Conservation (phyloP, 2,113 vertebrate genomes). For the Gyps fulvus region DNA sequence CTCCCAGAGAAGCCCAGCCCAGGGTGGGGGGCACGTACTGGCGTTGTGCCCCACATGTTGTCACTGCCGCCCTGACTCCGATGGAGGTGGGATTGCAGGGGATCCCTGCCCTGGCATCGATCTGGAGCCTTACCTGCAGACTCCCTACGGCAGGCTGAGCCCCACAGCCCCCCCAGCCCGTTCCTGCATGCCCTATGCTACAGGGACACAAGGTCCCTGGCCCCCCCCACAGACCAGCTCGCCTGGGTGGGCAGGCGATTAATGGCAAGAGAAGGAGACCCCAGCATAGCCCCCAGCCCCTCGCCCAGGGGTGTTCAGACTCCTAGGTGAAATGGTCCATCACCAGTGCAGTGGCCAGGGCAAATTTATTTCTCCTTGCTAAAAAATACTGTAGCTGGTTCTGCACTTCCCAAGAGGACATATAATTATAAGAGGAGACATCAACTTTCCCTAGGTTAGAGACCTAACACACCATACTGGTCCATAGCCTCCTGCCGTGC, state of each 20-base stretch:
- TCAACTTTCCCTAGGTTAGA: neutral
- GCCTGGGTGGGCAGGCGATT: neutral
- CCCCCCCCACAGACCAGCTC: neutral
- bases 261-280: neutral
- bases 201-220: neutral
- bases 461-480: neutral
- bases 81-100: accelerated
- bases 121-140: neutral
- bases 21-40: neutral
- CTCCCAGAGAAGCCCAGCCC: too few relatives aligned
- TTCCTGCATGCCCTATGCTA: neutral
- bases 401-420: neutral
- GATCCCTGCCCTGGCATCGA: accelerated
- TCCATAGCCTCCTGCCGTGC: neutral
- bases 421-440: neutral
- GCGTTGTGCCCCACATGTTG: accelerated
- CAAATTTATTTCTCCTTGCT: neutral
- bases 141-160: neutral
- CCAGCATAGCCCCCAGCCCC: neutral
- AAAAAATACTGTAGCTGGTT: neutral
- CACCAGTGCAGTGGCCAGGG: accelerated
- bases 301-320: neutral
- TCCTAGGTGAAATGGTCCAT: neutral
- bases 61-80: accelerated
- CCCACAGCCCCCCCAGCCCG: neutral